Base-by-base conservation (phyloP, 2,113 vertebrate genomes). In the Phoenicopterus ruber region DNA sequence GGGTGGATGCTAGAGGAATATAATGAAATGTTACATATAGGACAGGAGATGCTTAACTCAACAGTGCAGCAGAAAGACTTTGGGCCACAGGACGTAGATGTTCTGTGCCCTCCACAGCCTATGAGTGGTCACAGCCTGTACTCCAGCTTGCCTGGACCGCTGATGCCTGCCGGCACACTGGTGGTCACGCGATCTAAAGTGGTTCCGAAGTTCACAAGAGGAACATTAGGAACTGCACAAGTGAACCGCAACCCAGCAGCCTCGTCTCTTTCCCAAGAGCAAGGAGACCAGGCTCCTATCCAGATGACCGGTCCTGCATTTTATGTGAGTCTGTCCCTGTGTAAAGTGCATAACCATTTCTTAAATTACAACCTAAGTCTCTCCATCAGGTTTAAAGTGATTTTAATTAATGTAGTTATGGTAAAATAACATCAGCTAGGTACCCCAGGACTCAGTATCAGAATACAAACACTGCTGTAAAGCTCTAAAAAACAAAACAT, bases 81-180 rank as follows among this genome's bases (percentile, higher is more conserved):
- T 42, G 7, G n/a, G 16, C 31, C 21, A 47, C 17, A 55, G 46
- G 59, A 67, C 0, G 0, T 18, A 12, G 15, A 11, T 9, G 10
- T 47, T 32, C 29, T 15, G 21, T 66, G n/a, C 9, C 16, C 28
- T 34, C 19, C 2, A 1, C 32, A 58, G 63, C 19, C 22, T 13
- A 1, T 3, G 6, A 73, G 57, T 13, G 16, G 50, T 38, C 17
- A 31, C n/a, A 49, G 32, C 21, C 42, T 31, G 28, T 9, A 44
- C 2, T 11, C 42, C 20, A 0, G 1, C 38, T 40, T 54, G 54
- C 34, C 34, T 5, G 47, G 55, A 16, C 11, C 1, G 3, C 49
- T 5, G 26, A 18, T 63, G 65, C 42, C 57, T 57, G 49, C 34
- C 10, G 26, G 28, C 4, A 6, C 34, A 26, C 18, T 22, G 25